Base-by-base conservation (phyloP, 2,113 vertebrate genomes). In the Pavo muticus region DNA sequence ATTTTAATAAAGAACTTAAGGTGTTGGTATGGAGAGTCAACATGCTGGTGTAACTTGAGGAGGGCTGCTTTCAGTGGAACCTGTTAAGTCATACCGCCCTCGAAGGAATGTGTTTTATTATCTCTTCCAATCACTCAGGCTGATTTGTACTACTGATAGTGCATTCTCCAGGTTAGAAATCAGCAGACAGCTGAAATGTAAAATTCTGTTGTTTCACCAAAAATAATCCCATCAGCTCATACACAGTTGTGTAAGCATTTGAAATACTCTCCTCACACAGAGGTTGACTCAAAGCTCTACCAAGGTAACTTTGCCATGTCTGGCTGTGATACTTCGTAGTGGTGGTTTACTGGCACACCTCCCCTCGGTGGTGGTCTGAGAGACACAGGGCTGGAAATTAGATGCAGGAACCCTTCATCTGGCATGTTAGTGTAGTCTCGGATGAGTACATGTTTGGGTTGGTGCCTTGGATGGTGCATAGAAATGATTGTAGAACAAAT, bases 321-420 rank as follows among this genome's bases (percentile, higher is more conserved):
- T 75, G 68, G 40, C 74, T 74, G 47, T 3, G 7, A 17, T 40
- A 23, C 27, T 60, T 72, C 45, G 71, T 27, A 56, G 30, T 3
- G 18, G n/a, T 68, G 21, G 30, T 68, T 54, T 80, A 23, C 37
- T 64, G 56, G 14, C 61, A 12, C 65, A 27, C 29, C 42, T 74
- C 54, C 27, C 29, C 18, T 20, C 35, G 37, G n/a, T 32, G 88
- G 4, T 39, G 57, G 39, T 70, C 52, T n/a, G 70, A 87, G 29
- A 20, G 24, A 35, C 11, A 6, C 0, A 0, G 3, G n/a, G 56
- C 42, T 80, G 77, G 27, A 48, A 82, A 4, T 37, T 73, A 1
- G 8, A 5, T 73, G 45, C 30, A 60, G 45, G 37, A 71, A 61
- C 23, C 6, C 59, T 82, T 72, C n/a, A 42, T 37, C 39, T 67